Evolutionary conservation across 2,113 vertebrate genomes (phyloP).

Genomic region (Boulengeromyrus knoepffleri): DNA sequence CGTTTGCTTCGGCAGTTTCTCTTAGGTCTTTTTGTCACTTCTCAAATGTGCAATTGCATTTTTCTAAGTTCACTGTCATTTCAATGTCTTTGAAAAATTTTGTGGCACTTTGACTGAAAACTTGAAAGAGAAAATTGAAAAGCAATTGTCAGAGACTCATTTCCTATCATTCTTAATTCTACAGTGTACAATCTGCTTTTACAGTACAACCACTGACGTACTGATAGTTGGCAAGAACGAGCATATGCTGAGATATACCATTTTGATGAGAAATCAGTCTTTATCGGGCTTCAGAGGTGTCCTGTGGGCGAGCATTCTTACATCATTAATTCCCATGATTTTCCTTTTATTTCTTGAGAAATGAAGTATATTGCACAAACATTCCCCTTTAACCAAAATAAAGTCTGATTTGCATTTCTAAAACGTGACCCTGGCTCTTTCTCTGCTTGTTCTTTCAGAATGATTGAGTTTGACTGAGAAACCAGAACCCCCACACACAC

Average conservation of each 20-base stretch:
- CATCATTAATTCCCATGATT: not conserved
- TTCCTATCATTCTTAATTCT: not conserved
- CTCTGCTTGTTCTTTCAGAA: conserved; percentile 19
- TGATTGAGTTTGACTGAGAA: not conserved
- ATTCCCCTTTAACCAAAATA: conserved; percentile 69
- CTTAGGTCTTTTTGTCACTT: not conserved
- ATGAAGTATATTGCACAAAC: conserved; percentile 63
- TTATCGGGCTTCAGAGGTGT: not conserved
- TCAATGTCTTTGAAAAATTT: not conserved
- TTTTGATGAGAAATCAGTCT: not conserved
- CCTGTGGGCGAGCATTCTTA: not conserved
- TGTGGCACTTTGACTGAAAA: not conserved
- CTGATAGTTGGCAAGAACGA: not conserved
- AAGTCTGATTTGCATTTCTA: conserved; percentile 61
- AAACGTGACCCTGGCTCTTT: conserved; percentile 16
- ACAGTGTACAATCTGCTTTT: not conserved
- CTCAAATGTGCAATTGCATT: not conserved
- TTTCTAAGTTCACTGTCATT: not conserved
- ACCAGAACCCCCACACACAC: not conserved
- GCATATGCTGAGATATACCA: not conserved
- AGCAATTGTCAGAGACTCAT: not conserved
- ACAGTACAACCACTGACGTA: not conserved
- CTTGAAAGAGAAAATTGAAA: not conserved
- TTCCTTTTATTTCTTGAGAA: not conserved
- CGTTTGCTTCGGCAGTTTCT: not conserved